Evolutionary conservation across 2,888 invertebrate species (phyloP).

Genomic region (Poecilus cupreus): DNA sequence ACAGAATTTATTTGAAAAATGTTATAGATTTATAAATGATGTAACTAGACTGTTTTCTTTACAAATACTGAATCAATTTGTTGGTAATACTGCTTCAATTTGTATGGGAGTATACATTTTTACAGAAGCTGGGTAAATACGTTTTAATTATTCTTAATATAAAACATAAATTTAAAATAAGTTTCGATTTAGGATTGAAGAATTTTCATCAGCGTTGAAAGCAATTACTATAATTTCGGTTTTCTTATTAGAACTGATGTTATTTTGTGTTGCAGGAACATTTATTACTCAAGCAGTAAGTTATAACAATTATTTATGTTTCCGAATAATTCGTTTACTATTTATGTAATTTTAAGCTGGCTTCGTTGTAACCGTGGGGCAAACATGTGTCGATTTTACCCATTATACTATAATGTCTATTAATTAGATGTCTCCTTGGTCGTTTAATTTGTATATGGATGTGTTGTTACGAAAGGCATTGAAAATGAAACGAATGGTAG

Average conservation of each 20-base stretch:
- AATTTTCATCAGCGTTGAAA: neutral
- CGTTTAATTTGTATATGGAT: no score
- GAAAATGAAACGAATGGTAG: no score
- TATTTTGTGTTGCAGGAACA: slow-evolving; percentile 12
- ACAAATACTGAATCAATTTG: slow-evolving; percentile 31
- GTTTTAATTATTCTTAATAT: neutral
- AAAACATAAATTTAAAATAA: no score
- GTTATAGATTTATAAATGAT: slow-evolving; percentile 13
- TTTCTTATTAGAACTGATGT: neutral
- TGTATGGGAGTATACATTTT: slow-evolving; percentile 18
- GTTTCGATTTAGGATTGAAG: neutral
- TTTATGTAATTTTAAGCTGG: no score
- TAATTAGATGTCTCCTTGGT: no score
- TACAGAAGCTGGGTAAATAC: slow-evolving; percentile 25
- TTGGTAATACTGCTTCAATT: slow-evolving; percentile 32
- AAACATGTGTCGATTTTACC: no score
- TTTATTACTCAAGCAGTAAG: slow-evolving; percentile 25
- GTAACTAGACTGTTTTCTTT: slow-evolving; percentile 14
- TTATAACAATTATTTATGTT: no score
- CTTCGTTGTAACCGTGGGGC: no score
- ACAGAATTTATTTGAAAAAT: neutral
- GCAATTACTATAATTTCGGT: neutral
- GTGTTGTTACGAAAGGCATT: no score
- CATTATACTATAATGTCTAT: no score
- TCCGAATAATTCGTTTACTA: no score